A percentile compares a stretch with the other conserved stretches of the same genome.
Evolutionary conservation across 2,113 vertebrate genomes (phyloP).

Genomic region (Austrofundulus limnaeus): DNA sequence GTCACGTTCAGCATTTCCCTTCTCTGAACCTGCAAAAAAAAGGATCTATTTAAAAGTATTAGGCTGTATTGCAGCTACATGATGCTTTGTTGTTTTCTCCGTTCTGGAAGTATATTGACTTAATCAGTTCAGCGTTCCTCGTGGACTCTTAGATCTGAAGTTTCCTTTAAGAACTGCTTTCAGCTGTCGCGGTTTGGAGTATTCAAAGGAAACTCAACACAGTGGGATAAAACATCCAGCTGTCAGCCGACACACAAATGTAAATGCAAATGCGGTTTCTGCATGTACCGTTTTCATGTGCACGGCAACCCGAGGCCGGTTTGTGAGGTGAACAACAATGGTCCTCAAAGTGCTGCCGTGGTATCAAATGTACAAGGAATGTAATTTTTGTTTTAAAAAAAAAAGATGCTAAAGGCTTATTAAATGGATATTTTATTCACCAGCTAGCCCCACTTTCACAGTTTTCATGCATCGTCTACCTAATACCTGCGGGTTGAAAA

Average conservation of each 20-base stretch:
- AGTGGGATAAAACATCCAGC: slow-evolving; percentile 8
- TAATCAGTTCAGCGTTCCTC: neutral
- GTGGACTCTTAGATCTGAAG: neutral
- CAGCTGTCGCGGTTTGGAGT: neutral
- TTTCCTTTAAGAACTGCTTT: neutral
- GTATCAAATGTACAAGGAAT: neutral
- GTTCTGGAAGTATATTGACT: neutral
- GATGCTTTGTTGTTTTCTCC: neutral
- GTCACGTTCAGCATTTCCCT: too few relatives aligned
- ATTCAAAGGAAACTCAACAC: neutral
- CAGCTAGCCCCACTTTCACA: neutral
- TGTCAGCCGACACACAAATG: neutral
- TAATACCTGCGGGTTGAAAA: too few relatives aligned
- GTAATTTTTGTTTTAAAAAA: neutral
- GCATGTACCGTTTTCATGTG: neutral
- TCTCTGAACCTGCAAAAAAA: neutral
- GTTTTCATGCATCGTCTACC: too few relatives aligned
- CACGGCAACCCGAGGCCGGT: neutral
- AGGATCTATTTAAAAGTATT: neutral
- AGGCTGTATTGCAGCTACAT: neutral
- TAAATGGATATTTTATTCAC: neutral
- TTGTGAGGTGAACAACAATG: neutral
- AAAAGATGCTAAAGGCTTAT: too few relatives aligned
- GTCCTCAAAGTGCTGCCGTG: neutral
- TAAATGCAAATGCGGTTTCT: neutral